phyloP scores from a whole-genome alignment of 2,888 invertebrate species.

The Trachelus tabidus region DNA sequence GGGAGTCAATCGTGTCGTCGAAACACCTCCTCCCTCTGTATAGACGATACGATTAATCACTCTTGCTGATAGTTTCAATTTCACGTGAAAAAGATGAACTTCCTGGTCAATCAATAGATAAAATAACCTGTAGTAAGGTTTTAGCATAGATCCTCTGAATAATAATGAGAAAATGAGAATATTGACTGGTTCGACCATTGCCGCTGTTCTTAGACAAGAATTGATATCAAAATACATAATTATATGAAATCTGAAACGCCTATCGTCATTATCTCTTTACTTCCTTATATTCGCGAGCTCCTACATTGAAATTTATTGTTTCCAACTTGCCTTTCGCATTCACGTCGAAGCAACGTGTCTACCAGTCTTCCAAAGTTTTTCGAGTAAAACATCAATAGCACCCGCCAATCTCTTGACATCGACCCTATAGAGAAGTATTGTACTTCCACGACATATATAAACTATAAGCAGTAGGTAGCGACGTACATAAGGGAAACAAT shows the following conservation, averaged over 20 bases:
- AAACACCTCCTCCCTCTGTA: background rate
- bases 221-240: background rate
- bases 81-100: background rate
- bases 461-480: background rate
- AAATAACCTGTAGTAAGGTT: background rate
- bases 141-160: background rate
- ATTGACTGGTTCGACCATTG: background rate
- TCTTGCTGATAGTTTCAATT: background rate
- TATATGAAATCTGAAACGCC: background rate
- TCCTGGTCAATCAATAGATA: background rate
- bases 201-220: background rate
- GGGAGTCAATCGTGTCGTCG: background rate
- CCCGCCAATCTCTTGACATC: background rate
- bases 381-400: background rate
- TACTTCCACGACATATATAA: background rate
- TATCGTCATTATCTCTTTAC: background rate
- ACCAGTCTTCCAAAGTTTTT: background rate
- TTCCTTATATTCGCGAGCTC: background rate
- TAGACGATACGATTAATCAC: slow-evolving; percentile 1
- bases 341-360: background rate
- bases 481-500: background rate
- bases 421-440: background rate
- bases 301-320: background rate
- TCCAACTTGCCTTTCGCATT: background rate
- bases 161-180: background rate